Percentiles rank a stretch among this genome's conserved stretches.
These are phyloP conservation scores for Aphodius granarius DNA, from an alignment of 2,888 invertebrate genomes.

Conservation along the genomic window DNA sequence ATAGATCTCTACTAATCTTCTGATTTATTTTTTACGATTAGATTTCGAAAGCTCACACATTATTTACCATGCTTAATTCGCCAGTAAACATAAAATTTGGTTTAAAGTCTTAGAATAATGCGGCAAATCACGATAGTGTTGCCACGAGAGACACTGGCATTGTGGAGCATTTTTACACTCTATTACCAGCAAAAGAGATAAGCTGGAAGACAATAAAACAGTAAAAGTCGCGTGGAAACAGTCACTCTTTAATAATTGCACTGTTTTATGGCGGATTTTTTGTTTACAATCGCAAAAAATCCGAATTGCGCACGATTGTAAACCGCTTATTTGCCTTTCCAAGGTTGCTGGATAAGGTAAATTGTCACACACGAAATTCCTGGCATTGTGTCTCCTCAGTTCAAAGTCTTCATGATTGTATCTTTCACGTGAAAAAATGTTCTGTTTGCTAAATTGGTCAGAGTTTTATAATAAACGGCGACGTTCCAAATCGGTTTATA, in stretches of 20 bases:
- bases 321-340: not conserved
- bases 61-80: too few species aligned
- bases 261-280: not conserved
- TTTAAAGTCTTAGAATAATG: not conserved
- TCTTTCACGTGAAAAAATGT: too few species aligned
- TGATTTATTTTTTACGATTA: not conserved
- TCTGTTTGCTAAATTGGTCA: not conserved
- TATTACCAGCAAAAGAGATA: not conserved
- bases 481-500: not conserved
- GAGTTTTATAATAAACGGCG: not conserved
- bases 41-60: too few species aligned
- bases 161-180: not conserved
- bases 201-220: not conserved
- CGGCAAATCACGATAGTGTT: not conserved
- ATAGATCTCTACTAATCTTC: not conserved
- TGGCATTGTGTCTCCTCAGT: not conserved
- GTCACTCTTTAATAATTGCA: not conserved
- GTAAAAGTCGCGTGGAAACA: not conserved
- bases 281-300: not conserved
- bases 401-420: not conserved
- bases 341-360: not conserved
- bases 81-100: too few species aligned
- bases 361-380: not conserved
- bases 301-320: not conserved
- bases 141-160: not conserved